Base-by-base conservation (phyloP, 2,888 invertebrate species). In the Trimorus sp. region DNA sequence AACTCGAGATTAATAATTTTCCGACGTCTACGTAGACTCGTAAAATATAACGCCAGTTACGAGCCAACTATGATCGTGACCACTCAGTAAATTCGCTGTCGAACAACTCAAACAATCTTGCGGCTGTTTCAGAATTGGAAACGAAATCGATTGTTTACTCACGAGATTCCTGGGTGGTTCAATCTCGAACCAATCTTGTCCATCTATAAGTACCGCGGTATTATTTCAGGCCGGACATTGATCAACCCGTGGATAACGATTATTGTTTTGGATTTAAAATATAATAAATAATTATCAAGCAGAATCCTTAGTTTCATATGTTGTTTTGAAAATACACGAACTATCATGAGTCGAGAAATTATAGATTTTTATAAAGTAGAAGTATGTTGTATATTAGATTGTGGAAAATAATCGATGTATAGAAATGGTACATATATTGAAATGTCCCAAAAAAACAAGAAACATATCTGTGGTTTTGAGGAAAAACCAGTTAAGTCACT, bases 61-160 rank as follows among this genome's bases (percentile, higher is more conserved):
- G 54, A 54, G n/a, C 11, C 42, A 14, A 14, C 40, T 54, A 42
- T 54, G 42, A 54, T 66, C 42, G 14, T 54, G 54, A 42, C 51
- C 42, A 66, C 42, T 54, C 42, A 40, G 66, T 66, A 54, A 54
- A 66, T 66, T 66, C 42, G 36, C 42, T 36, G 54, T 54, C 54
- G 66, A 53, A 54, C 40, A 66, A 66, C 37, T 66, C 66, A 66
- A 66, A 66, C 66, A 66, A 66, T 54, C 66, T 54, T 54, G 54
- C 54, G 51, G 65, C 65, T 65, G 51, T 66, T 66, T 53, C 42
- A 53, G 54, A 53, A 54, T 54, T 54, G 53, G 54, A n/a, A 66
- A 66, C n/a, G 66, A 66, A 66, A 66, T 66, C 66, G 54, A 66
- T 66, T 66, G 54, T 66, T 66, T 66, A 54, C 66, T 66, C 54